Evolutionary conservation across 2,888 invertebrate species (phyloP).

Genomic region (Sussaba pulchella): DNA sequence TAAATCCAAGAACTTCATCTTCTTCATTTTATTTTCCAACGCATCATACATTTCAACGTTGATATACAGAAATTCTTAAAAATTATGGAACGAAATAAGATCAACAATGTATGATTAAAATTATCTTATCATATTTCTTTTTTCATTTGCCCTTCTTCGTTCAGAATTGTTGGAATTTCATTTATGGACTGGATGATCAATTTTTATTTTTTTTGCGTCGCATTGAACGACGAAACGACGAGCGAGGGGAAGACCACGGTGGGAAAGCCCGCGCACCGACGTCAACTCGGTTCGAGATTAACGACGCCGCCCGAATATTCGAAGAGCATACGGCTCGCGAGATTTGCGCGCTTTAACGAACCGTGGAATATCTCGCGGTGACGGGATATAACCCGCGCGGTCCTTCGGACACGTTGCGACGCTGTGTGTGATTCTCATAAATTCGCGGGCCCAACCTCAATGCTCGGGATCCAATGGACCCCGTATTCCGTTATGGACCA

Average conservation of each 20-base stretch:
- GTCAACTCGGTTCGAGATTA: conserved; percentile 55
- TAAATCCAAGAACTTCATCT: conserved; percentile 3
- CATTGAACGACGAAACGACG: conserved; percentile 14
- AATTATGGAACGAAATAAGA: not conserved
- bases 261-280: conserved; percentile 12
- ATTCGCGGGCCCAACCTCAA: conserved; percentile 48
- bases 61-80: not conserved
- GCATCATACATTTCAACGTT: not conserved
- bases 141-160: not conserved
- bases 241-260: conserved; percentile 32
- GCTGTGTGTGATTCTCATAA: conserved; percentile 56
- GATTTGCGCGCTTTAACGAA: conserved; percentile 71
- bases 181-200: not conserved
- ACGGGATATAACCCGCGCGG: conserved; percentile 47
- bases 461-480: conserved; percentile 7
- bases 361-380: conserved; percentile 66
- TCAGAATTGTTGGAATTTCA: conserved; percentile 12
- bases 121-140: not conserved
- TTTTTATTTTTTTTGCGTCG: conserved; percentile 21
- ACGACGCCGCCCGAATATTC: conserved; percentile 59
- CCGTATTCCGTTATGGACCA: not conserved
- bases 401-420: conserved; percentile 20
- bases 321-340: conserved; percentile 39
- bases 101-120: not conserved
- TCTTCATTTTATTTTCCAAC: conserved; percentile 15